Percentiles rank a stretch among this genome's conserved stretches.
These are phyloP conservation scores for Dasysyrphus tricinctus DNA, from an alignment of 2,888 invertebrate genomes.

Conservation along the genomic window DNA sequence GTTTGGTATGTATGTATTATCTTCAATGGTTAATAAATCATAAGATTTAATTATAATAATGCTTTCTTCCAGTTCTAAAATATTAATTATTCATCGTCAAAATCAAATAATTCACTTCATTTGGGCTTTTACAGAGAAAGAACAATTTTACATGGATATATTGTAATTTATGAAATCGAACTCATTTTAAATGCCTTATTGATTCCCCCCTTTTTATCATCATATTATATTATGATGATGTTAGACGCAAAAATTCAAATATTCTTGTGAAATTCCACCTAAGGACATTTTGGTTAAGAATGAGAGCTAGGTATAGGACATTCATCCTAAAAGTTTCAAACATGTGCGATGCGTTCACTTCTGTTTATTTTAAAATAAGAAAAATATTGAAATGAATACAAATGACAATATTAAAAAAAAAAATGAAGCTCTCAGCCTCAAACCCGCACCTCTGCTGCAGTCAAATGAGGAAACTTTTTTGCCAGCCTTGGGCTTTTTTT, in stretches of 20 bases:
- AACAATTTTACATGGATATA: too few relatives aligned
- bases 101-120: too few relatives aligned
- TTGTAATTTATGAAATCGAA: too few relatives aligned
- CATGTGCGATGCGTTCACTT: slow-evolving; percentile 27
- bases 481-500: slow-evolving; percentile 16
- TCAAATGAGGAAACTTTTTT: slow-evolving; percentile 67
- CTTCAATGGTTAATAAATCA: too few relatives aligned
- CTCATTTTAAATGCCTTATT: too few relatives aligned
- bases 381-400: slow-evolving; percentile 51
- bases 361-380: slow-evolving; percentile 37
- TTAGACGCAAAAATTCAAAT: background rate
- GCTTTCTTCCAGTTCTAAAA: too few relatives aligned
- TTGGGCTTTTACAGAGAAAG: too few relatives aligned
- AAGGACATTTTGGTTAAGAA: background rate
- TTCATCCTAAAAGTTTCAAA: slow-evolving; percentile 33
- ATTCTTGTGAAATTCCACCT: slow-evolving; percentile 11
- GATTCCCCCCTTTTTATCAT: too few relatives aligned
- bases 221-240: too few relatives aligned
- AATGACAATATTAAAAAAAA: slow-evolving; percentile 23
- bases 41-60: too few relatives aligned
- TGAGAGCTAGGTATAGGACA: slow-evolving; percentile 27
- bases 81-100: too few relatives aligned
- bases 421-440: background rate
- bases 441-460: slow-evolving; percentile 12
- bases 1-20: too few relatives aligned